Base-by-base conservation (phyloP, 1,140 invertebrate species). In the Drosophila tani region DNA sequence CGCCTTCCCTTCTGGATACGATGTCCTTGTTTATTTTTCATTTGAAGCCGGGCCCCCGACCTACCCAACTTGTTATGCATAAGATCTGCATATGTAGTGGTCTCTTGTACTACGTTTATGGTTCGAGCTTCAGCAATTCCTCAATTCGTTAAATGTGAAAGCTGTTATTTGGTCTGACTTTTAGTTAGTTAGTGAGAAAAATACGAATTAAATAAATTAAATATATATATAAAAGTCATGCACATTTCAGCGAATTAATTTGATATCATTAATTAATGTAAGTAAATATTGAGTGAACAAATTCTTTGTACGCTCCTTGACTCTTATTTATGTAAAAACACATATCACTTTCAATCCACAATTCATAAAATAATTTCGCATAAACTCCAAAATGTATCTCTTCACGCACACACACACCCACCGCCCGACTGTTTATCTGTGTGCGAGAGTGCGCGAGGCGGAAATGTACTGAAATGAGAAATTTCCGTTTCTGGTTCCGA, bases 381-480 rank as follows among this genome's bases (percentile, higher is more conserved):
- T 55, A 38, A 55, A 55, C 51, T 32, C 32, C 32, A 55, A 55
- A 21, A 21, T 55, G 19, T 38, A 38, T 45, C 29, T 8, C 27
- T n/a, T n/a, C 40, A 32, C 14, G n/a, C 63, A 29, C 59, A 51
- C 59, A 51, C 46, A 24, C 3, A 17, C 24, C 7, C 24, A n/a
- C 27, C 32, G 17, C n/a, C 19, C 32, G 21, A 62, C 19, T 69
- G 62, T 43, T 69, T 69, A 64, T 51, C 17, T 55, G 56, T 60
- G 68, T 43, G 41, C 58, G 56, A 49, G 55, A 55, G 76, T 63
- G 49, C 51, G 73, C 66, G 85, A 79, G 32, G 67, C 84, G 84
- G 84, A 88, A 88, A 88, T 88, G 84, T 88, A 88, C 81, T 81
- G 85, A 90, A 88, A 88, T 90, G 84, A 88, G 84, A 88, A 88